Evolutionary conservation across 64 coral and sea anemone genomes (phyloP).

Genomic region (Dendrophyllia cribrosa): DNA sequence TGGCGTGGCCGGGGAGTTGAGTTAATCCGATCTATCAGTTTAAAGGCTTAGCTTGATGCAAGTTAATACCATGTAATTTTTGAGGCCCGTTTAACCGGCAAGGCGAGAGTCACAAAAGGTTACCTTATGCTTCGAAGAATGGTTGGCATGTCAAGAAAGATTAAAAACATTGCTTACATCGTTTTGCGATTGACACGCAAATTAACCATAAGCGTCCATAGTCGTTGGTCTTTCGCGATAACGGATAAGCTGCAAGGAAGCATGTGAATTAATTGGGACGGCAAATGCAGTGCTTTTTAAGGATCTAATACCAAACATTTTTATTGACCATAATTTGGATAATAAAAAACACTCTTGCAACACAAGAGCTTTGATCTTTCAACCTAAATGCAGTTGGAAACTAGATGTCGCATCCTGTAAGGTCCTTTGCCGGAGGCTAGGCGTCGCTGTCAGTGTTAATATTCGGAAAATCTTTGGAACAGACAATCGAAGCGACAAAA

Average conservation of each 20-base stretch:
- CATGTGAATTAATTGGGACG: no score
- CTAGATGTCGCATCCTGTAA: no score
- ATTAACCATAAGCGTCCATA: background rate
- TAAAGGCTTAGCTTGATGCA: background rate
- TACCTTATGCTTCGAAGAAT: background rate
- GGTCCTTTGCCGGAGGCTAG: no score
- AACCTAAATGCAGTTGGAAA: no score
- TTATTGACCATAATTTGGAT: no score
- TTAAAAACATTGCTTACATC: background rate
- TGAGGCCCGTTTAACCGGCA: background rate
- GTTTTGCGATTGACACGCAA: constrained; percentile 7
- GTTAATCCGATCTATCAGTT: background rate
- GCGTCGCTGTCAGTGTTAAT: no score
- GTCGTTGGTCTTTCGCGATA: constrained; percentile 1
- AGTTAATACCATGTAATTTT: background rate
- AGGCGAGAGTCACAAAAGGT: background rate
- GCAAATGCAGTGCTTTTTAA: no score
- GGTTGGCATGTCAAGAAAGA: constrained; percentile 1
- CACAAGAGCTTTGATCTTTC: no score
- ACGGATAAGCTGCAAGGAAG: background rate
- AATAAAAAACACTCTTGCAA: no score
- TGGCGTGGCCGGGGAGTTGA: background rate
- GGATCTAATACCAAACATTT: no score
- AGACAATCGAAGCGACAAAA: no score
- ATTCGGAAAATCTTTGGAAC: no score